A percentile compares a stretch with the other conserved stretches of the same genome.
phyloP scores from a whole-genome alignment of 2,797 vertebrate genomes.

The Orientallactaga sibirica region DNA sequence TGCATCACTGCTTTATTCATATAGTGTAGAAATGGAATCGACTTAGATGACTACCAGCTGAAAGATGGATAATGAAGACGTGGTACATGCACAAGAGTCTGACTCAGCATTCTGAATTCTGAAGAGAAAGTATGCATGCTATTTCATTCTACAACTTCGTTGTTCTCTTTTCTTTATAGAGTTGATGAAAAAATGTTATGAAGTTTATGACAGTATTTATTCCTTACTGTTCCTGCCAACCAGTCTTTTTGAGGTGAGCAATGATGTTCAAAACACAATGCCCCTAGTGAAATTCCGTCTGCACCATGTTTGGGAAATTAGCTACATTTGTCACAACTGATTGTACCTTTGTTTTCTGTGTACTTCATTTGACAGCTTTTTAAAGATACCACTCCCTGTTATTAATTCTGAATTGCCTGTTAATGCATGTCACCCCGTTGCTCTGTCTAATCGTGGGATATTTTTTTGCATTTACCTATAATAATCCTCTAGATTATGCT shows the following conservation, averaged over 20 bases:
- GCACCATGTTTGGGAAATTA: too few relatives aligned
- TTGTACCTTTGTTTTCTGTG: background rate
- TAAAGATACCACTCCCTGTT: background rate
- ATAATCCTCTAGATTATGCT: too few relatives aligned
- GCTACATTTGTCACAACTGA: background rate
- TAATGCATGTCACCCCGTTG: background rate
- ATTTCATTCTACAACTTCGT: too few relatives aligned
- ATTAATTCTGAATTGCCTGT: background rate
- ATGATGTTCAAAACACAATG: background rate
- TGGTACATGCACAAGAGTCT: too few relatives aligned
- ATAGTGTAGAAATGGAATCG: too few relatives aligned
- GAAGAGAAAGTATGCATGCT: background rate
- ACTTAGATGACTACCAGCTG: too few relatives aligned
- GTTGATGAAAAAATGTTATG: background rate
- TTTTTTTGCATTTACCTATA: background rate
- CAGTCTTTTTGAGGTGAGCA: background rate
- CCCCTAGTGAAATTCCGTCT: background rate
- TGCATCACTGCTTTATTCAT: too few relatives aligned
- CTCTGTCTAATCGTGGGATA: background rate
- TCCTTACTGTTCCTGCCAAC: background rate
- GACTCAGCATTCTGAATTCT: background rate
- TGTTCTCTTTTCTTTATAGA: background rate
- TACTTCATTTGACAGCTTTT: background rate
- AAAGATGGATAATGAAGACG: too few relatives aligned
- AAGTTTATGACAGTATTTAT: background rate